A percentile compares a stretch with the other conserved stretches of the same genome.
Evolutionary conservation across 2,888 invertebrate species (phyloP).

Genomic region (Hydrotaea cyrtoneurina): DNA sequence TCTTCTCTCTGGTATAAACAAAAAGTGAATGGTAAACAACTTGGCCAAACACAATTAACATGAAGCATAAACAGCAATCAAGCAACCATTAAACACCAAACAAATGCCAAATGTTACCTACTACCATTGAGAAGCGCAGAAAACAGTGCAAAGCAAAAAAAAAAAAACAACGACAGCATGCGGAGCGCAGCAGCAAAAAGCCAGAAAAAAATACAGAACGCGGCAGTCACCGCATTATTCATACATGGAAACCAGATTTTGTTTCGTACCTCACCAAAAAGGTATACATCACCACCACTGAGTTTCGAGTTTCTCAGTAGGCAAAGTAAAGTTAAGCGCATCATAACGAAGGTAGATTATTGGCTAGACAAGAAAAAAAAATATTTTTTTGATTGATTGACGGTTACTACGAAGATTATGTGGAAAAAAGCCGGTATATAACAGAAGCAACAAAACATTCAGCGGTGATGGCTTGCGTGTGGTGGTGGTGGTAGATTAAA

Average conservation of each 20-base stretch:
- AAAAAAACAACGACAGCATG: too few relatives aligned
- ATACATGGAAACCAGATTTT: slow-evolving; percentile 61
- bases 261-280: slow-evolving; percentile 34
- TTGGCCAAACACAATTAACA: slow-evolving; percentile 38
- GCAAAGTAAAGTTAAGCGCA: slow-evolving; percentile 51
- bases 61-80: slow-evolving; percentile 22
- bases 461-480: not conserved
- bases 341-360: slow-evolving; percentile 44
- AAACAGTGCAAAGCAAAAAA: slow-evolving; percentile 17
- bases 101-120: slow-evolving; percentile 54
- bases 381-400: slow-evolving; percentile 53
- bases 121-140: slow-evolving; percentile 18
- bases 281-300: slow-evolving; percentile 31
- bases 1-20: slow-evolving; percentile 56
- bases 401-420: slow-evolving; percentile 39
- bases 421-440: slow-evolving; percentile 56
- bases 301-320: slow-evolving; percentile 24
- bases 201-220: slow-evolving; percentile 18
- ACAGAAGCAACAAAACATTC: slow-evolving; percentile 5
- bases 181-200: slow-evolving; percentile 24
- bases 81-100: slow-evolving; percentile 44
- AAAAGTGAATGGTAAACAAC: slow-evolving; percentile 39
- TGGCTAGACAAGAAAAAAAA: not conserved
- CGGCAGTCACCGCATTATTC: not conserved
- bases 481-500: slow-evolving; percentile 36